These are phyloP conservation scores for Rapana venosa DNA, from an alignment of 2,888 invertebrate species.

Conservation along the genomic window DNA sequence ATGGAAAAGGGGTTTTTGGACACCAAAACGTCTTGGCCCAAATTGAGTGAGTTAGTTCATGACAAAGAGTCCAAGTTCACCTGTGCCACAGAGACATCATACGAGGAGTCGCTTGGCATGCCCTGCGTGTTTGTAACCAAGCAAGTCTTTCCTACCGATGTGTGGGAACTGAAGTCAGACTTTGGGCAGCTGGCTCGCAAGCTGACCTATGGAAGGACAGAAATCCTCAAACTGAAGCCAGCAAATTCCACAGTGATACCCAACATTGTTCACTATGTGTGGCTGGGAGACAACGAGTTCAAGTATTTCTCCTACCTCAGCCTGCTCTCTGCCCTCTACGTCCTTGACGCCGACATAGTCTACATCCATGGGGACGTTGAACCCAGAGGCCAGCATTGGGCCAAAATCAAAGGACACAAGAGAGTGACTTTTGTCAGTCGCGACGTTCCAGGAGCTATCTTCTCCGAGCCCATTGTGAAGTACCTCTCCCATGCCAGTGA, in stretches of 20 bases:
- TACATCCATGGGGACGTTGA: slow-evolving; percentile 68
- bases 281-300: slow-evolving; percentile 64
- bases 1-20: slow-evolving; percentile 35
- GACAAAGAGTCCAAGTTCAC: slow-evolving; percentile 8
- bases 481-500: slow-evolving; percentile 67
- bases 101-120: neutral
- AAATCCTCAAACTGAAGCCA: slow-evolving; percentile 50
- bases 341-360: slow-evolving; percentile 63
- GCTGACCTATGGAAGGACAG: slow-evolving; percentile 61
- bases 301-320: slow-evolving; percentile 66
- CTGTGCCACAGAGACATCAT: slow-evolving; percentile 19
- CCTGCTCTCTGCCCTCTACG: slow-evolving; percentile 63
- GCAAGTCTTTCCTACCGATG: slow-evolving; percentile 54
- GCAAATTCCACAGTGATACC: slow-evolving; percentile 60
- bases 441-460: slow-evolving; percentile 55
- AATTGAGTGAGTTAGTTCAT: neutral
- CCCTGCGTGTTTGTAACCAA: slow-evolving; percentile 47
- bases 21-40: neutral
- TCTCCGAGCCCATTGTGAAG: slow-evolving; percentile 57
- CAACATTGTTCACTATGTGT: slow-evolving; percentile 71
- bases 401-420: slow-evolving; percentile 51
- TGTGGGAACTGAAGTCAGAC: slow-evolving; percentile 59
- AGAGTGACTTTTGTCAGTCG: slow-evolving; percentile 54
- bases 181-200: slow-evolving; percentile 58
- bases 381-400: slow-evolving; percentile 66